Conservation (phyloP, 1,140 invertebrate genomes). For the Nasonia giraulti region DNA sequence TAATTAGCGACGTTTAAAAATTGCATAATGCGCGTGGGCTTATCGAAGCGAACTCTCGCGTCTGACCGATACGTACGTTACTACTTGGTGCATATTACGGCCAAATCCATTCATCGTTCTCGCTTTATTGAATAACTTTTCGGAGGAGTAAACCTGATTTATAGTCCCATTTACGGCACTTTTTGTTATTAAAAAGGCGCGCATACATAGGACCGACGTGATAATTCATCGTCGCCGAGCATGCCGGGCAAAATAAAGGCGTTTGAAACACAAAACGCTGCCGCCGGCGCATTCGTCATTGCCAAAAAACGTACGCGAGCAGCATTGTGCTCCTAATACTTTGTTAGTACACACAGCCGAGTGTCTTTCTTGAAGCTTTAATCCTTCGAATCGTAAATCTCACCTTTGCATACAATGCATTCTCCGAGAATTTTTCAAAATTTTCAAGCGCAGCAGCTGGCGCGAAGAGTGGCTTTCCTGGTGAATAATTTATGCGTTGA, state of each 20-base stretch:
- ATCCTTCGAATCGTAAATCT: constrained; percentile 16
- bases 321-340: neutral
- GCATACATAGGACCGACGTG: neutral
- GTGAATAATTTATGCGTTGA: neutral
- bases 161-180: neutral
- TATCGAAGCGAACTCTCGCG: no score
- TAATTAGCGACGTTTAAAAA: neutral
- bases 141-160: neutral
- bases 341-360: neutral
- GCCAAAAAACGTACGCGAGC: neutral
- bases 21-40: no score
- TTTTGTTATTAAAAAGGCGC: neutral
- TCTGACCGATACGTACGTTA: constrained; percentile 3
- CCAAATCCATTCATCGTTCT: neutral
- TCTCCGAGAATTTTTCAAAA: neutral
- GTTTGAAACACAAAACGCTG: no score
- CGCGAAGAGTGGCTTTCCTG: no score
- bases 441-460: neutral
- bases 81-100: neutral
- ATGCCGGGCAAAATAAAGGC: neutral
- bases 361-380: constrained; percentile 4
- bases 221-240: neutral
- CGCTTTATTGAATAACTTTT: neutral
- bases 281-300: neutral
- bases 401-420: neutral